Evolutionary conservation across 2,113 vertebrate genomes (phyloP).

Genomic region (Oreochromis aureus): DNA sequence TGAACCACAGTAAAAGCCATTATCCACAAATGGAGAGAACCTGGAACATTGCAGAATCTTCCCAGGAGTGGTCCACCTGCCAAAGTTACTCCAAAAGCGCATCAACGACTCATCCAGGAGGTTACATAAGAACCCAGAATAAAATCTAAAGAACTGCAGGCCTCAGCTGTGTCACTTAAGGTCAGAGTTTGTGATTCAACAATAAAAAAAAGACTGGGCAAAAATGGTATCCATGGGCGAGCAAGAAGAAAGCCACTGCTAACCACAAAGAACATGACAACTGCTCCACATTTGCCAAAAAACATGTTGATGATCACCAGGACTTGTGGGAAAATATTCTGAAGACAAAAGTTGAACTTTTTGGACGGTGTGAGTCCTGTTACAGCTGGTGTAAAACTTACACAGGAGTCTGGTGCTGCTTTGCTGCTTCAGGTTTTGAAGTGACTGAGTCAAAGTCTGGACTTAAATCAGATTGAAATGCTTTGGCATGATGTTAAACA

Average conservation of each 20-base stretch:
- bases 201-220: neutral
- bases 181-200: neutral
- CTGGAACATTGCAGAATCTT: neutral
- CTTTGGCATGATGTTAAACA: neutral
- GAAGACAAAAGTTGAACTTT: neutral
- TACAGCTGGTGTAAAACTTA: neutral
- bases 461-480: neutral
- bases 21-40: neutral
- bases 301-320: neutral
- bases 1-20: neutral
- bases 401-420: neutral
- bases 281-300: neutral
- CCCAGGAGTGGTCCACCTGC: neutral
- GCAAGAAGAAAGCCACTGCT: neutral
- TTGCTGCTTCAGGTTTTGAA: neutral
- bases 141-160: neutral
- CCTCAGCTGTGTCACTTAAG: neutral
- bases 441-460: neutral
- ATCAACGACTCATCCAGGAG: neutral
- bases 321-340: neutral
- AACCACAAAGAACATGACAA: neutral
- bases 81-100: neutral
- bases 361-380: neutral
- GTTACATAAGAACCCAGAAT: neutral
- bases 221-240: neutral